Percentiles rank a stretch among this genome's conserved stretches.
Conservation (phyloP, 2,888 invertebrate genomes). For the Ornithoptera alexandrae region DNA sequence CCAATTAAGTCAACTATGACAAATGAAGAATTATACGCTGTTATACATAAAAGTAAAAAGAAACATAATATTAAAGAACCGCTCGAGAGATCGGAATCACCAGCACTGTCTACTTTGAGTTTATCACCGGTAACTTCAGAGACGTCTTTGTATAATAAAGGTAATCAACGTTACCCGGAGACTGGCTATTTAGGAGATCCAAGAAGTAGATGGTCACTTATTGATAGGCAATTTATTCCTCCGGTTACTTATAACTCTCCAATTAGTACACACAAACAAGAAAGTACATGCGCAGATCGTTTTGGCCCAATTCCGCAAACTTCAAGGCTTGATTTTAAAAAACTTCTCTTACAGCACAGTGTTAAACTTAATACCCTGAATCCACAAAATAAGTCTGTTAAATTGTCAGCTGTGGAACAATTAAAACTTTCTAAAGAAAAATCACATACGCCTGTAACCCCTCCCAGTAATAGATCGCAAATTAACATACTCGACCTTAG, state of each 20-base stretch:
- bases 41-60: slow-evolving; percentile 88
- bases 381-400: slow-evolving; percentile 79
- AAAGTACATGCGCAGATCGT: slow-evolving; percentile 81
- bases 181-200: slow-evolving; percentile 81
- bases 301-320: slow-evolving; percentile 84
- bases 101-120: slow-evolving; percentile 67
- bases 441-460: slow-evolving; percentile 50
- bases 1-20: slow-evolving; percentile 87
- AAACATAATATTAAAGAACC: slow-evolving; percentile 83
- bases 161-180: slow-evolving; percentile 77
- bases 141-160: slow-evolving; percentile 64
- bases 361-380: slow-evolving; percentile 80
- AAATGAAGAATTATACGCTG: slow-evolving; percentile 88
- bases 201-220: slow-evolving; percentile 82
- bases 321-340: slow-evolving; percentile 91
- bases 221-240: slow-evolving; percentile 61
- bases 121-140: slow-evolving; percentile 77
- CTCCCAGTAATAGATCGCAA: slow-evolving; percentile 64
- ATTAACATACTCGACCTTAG: slow-evolving; percentile 85
- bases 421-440: slow-evolving; percentile 84
- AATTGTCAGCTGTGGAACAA: slow-evolving; percentile 89
- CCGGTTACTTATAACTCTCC: slow-evolving; percentile 40
- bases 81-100: slow-evolving; percentile 73
- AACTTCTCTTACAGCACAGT: slow-evolving; percentile 87
- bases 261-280: slow-evolving; percentile 56